These are phyloP conservation scores for Pteronotus mesoamericanus DNA, from an alignment of 2,797 vertebrate species.

Conservation along the genomic window DNA sequence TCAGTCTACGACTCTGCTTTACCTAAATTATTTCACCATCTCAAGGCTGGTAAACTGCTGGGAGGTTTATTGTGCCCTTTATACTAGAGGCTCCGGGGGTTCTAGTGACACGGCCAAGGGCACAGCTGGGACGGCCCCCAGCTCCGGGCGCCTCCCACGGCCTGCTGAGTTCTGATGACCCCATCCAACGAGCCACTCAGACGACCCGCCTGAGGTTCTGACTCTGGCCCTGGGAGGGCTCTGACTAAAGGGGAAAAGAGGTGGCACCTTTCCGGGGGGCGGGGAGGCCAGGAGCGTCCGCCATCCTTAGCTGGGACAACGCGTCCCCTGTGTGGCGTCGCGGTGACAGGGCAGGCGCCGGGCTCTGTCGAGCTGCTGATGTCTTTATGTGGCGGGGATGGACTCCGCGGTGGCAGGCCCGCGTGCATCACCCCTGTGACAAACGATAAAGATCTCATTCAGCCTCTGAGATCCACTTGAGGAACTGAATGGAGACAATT, in stretches of 20 bases:
- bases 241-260: not conserved
- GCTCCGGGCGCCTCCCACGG: fast-evolving
- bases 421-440: not conserved
- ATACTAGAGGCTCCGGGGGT: not conserved
- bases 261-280: fast-evolving
- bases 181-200: not conserved
- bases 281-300: not conserved
- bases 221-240: not conserved
- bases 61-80: not conserved
- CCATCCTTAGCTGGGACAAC: not conserved
- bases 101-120: fast-evolving
- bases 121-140: not conserved
- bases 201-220: not conserved
- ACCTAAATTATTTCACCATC: not conserved
- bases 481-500: not conserved
- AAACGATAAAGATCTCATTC: constrained; percentile 29
- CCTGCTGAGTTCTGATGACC: no score
- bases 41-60: not conserved
- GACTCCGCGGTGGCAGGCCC: not conserved
- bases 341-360: not conserved
- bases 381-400: not conserved
- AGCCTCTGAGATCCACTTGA: not conserved
- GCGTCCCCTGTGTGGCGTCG: fast-evolving
- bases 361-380: not conserved
- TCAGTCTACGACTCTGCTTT: not conserved